Evolutionary conservation across 2,797 vertebrate species (phyloP), one percentile per base, ranked within the genome.

Genomic region (Percopsis omiscomaycus): DNA sequence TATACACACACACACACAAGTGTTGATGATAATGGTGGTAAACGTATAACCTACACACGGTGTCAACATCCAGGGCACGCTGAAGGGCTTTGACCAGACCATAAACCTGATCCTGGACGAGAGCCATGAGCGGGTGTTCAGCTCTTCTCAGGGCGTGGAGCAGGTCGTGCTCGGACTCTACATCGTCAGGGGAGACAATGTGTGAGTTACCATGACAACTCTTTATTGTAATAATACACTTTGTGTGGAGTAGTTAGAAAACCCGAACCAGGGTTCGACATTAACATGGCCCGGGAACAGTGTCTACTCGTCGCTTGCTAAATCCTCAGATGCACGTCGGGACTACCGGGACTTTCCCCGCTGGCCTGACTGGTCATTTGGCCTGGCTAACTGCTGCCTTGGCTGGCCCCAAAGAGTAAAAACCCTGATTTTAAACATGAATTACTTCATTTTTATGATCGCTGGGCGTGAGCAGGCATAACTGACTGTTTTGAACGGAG

Each of bases 31-130:
- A 37, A 37, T 2, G 32, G 5, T 16, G 30, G 46, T 61, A 14
- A 10, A 27, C n/a, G 59, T 37, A 32, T 61, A 8, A 37, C 32
- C 22, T 22, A 37, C 5, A 6, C 32, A 37, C 32, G 51, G 28
- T 58, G 55, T 32, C 27, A 8, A 2, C 3, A 30, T 56, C 4
- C 64, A 99, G 97, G 98, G 97, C 49, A 99, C 98, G 0, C 86
- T 99, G 51, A 99, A 99, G 86, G 98, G 97, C 70, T 99, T 99
- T 83, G 98, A 99, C 87, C 98, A 99, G 89, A 98, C 98, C 66
- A 99, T 99, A 88, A 99, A 99, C 87, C 92, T 99, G 82, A 99
- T 99, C 85, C 92, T 99, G 88, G 98, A 99, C 74, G 98, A 99
- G 91, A 99, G 97, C 66, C 98, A 99, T 10, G 98, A 99, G 89